phyloP scores from a whole-genome alignment of 1,140 invertebrate genomes.

The Cyrtorhinus lividipennis region DNA sequence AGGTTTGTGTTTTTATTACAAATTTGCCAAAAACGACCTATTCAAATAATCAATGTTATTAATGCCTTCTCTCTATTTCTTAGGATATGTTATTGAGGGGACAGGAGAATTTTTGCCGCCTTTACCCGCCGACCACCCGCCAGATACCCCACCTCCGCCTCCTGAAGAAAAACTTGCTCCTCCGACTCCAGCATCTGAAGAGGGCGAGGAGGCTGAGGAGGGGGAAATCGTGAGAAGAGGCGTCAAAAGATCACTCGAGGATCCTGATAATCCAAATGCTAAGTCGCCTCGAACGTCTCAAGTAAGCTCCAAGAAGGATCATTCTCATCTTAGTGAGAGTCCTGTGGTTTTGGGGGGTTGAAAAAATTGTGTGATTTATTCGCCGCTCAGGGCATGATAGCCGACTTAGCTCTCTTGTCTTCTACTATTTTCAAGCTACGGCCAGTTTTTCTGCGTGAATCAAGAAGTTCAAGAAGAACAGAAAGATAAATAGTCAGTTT shows the following conservation, averaged over 20 bases:
- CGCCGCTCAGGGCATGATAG: too few species aligned
- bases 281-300: neutral
- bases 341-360: too few species aligned
- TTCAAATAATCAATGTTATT: slow-evolving; percentile 18
- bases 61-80: neutral
- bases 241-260: neutral
- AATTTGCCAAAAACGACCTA: slow-evolving; percentile 37
- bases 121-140: neutral
- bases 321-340: too few species aligned
- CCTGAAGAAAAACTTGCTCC: slow-evolving; percentile 21
- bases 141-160: slow-evolving; percentile 25
- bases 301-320: too few species aligned
- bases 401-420: too few species aligned
- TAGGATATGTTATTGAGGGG: neutral
- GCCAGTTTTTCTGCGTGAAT: too few species aligned
- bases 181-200: slow-evolving; percentile 20
- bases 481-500: too few species aligned
- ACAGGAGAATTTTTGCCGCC: neutral
- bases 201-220: neutral
- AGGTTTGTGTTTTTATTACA: slow-evolving; percentile 32
- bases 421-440: too few species aligned
- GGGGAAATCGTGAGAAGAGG: neutral
- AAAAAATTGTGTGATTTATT: too few species aligned
- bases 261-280: neutral
- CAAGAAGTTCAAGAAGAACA: too few species aligned